Percentiles rank a stretch among this genome's conserved stretches.
Conservation (phyloP, 64 coral and sea anemone species). For the Trachythela sp. region DNA sequence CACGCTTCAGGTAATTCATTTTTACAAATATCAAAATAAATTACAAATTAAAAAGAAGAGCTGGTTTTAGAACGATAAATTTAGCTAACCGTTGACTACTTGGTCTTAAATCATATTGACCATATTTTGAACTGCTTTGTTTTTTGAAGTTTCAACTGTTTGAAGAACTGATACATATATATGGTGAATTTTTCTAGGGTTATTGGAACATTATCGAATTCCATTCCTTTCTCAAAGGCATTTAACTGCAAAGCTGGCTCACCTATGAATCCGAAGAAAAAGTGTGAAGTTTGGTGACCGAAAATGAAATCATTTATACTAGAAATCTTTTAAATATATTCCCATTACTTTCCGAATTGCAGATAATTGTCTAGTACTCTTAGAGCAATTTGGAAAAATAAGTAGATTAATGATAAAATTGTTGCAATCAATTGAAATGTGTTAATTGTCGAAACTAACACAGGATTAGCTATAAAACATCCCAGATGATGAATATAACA, state of each 20-base stretch:
- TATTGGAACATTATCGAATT: slow-evolving; percentile 83
- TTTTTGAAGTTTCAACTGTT: neutral
- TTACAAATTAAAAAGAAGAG: neutral
- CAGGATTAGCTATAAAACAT: too few relatives aligned
- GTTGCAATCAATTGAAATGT: too few relatives aligned
- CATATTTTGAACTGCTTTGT: neutral
- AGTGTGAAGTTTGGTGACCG: slow-evolving; percentile 80
- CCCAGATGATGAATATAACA: too few relatives aligned
- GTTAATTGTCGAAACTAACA: too few relatives aligned
- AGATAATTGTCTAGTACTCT: too few relatives aligned
- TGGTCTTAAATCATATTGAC: too few relatives aligned
- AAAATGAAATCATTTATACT: neutral
- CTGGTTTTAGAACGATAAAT: too few relatives aligned
- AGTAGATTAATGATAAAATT: too few relatives aligned
- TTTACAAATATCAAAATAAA: neutral
- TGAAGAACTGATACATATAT: neutral
- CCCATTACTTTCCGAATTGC: neutral
- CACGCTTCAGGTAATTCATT: slow-evolving; percentile 70
- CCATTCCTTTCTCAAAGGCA: slow-evolving; percentile 64
- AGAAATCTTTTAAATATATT: neutral
- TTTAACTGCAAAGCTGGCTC: slow-evolving; percentile 71
- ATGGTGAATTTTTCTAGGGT: slow-evolving; percentile 57
- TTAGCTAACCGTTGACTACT: too few relatives aligned
- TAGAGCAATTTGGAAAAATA: too few relatives aligned
- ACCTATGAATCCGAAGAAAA: slow-evolving; percentile 77